These are phyloP conservation scores for Sinocyclocheilus grahami DNA, from an alignment of 2,113 vertebrate species.

Conservation along the genomic window DNA sequence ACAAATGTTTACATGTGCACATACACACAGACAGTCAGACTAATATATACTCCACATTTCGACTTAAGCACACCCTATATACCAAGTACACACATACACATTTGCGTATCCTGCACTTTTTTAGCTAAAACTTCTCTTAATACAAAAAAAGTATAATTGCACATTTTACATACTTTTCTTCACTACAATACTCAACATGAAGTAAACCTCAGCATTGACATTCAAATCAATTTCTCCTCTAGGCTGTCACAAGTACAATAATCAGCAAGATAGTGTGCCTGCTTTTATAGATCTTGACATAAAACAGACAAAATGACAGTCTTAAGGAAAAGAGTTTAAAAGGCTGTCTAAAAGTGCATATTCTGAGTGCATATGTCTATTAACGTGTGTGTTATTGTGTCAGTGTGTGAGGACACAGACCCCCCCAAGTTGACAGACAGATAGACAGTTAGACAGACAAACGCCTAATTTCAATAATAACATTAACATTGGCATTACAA, in stretches of 20 bases:
- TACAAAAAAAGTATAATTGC: neutral
- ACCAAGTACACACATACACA: slow-evolving; percentile 28
- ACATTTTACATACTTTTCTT: too few relatives aligned
- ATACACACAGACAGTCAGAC: slow-evolving; percentile 10
- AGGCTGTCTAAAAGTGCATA: neutral
- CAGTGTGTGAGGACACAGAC: slow-evolving; percentile 21
- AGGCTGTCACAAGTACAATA: neutral
- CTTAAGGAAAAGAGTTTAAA: neutral
- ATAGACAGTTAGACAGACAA: slow-evolving; percentile 45
- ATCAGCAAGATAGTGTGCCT: neutral
- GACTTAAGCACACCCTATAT: neutral
- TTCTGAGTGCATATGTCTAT: slow-evolving; percentile 4
- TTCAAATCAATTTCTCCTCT: neutral
- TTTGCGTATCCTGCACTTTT: too few relatives aligned
- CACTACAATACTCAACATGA: too few relatives aligned
- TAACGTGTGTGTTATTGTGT: neutral
- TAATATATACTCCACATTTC: neutral
- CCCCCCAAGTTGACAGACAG: neutral
- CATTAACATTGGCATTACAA: slow-evolving; percentile 20
- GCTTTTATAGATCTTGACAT: neutral
- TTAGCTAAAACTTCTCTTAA: neutral
- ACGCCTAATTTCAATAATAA: slow-evolving; percentile 24
- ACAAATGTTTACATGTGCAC: slow-evolving; percentile 2
- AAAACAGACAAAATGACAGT: neutral
- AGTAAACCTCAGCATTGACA: neutral